These are phyloP conservation scores for Quiscalus mexicanus DNA, from an alignment of 2,113 vertebrate species.

Conservation along the genomic window DNA sequence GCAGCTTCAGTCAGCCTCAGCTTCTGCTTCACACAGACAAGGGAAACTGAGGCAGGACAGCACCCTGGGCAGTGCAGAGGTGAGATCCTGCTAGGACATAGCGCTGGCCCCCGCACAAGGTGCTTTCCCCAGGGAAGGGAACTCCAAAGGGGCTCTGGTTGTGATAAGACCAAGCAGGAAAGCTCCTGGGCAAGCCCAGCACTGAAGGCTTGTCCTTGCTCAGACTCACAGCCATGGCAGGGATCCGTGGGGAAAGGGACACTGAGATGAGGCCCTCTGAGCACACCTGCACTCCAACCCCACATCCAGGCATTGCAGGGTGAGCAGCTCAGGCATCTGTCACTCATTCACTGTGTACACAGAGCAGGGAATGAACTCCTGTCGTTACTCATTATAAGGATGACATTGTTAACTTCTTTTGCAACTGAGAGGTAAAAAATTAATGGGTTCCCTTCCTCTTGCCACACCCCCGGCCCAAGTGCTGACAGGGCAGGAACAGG, in stretches of 20 bases:
- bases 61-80: not conserved
- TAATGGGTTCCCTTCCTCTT: not conserved
- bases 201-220: not conserved
- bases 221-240: rapidly evolving
- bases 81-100: not conserved
- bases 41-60: not conserved
- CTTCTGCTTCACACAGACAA: rapidly evolving
- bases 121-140: not conserved
- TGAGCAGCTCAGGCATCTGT: rapidly evolving
- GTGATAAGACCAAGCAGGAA: not conserved
- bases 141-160: not conserved
- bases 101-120: not conserved
- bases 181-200: not conserved
- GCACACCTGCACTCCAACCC: not conserved
- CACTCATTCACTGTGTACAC: not conserved
- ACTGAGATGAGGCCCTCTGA: not conserved
- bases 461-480: not conserved
- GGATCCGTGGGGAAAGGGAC: not conserved
- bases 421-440: slow-evolving; percentile 49
- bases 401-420: not conserved
- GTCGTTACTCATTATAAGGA: slow-evolving; percentile 17
- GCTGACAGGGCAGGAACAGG: not conserved
- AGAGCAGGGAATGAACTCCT: not conserved
- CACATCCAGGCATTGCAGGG: rapidly evolving
- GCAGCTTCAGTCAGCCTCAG: not conserved